Conservation (phyloP, 2,888 invertebrate species). For the Lasiommata megera region DNA sequence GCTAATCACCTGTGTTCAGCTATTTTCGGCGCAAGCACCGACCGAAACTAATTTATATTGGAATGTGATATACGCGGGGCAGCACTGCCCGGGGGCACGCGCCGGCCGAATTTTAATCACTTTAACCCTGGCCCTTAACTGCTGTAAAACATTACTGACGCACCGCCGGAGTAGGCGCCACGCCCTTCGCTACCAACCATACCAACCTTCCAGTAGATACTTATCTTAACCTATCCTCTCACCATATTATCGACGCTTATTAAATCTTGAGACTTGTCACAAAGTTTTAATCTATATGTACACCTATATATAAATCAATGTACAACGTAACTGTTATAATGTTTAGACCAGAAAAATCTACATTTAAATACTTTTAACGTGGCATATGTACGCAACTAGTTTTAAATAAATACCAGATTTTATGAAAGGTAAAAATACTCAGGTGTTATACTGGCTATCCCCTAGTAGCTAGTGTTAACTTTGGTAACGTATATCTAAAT, state of each 20-base stretch:
- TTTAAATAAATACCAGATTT: no score
- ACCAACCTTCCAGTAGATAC: background rate
- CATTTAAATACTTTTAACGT: no score
- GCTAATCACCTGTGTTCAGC: conserved; percentile 53
- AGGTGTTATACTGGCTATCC: no score
- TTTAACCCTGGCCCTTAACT: conserved; percentile 58
- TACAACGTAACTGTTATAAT: no score
- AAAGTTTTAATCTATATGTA: no score
- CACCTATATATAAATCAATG: no score
- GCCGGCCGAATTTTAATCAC: conserved; percentile 68
- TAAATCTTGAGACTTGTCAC: background rate
- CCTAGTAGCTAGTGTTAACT: no score
- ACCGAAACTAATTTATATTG: conserved; percentile 78
- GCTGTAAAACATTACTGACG: conserved; percentile 59
- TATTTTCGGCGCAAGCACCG: conserved; percentile 66
- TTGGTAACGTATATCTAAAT: no score
- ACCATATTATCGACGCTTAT: background rate
- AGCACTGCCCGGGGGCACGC: conserved; percentile 62
- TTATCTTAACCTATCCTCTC: conserved; percentile 19
- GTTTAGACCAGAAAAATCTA: no score
- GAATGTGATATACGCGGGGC: conserved; percentile 77
- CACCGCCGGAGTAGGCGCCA: conserved; percentile 55
- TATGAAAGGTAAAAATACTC: no score
- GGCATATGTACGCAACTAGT: no score
- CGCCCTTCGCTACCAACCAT: conserved; percentile 33